Percentiles rank a stretch among this genome's conserved stretches.
Conservation (phyloP, 2,113 vertebrate genomes). For the Malaclemys terrapin region DNA sequence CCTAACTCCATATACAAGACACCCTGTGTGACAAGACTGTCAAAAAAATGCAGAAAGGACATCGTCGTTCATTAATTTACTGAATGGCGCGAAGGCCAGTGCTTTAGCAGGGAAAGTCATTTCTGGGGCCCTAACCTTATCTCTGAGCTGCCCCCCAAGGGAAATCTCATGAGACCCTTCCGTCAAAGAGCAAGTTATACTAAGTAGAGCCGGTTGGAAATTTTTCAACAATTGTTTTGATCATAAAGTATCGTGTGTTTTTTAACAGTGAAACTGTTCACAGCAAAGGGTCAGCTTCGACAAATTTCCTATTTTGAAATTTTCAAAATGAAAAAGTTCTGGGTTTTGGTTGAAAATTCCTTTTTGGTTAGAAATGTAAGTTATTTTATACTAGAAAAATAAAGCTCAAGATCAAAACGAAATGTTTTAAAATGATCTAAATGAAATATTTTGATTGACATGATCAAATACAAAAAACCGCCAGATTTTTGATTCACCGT, state of each 20-base stretch:
- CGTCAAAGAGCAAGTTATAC: conserved; percentile 61
- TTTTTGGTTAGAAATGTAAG: conserved; percentile 18
- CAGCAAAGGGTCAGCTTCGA: too few relatives aligned
- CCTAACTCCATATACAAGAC: not conserved
- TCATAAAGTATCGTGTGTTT: not conserved
- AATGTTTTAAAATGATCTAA: too few relatives aligned
- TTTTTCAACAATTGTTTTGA: conserved; percentile 55
- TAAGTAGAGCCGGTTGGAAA: conserved; percentile 39
- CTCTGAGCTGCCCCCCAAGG: conserved; percentile 53
- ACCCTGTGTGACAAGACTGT: not conserved
- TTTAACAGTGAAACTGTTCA: too few relatives aligned
- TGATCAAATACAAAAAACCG: not conserved
- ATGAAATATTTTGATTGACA: not conserved
- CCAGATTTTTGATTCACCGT: not conserved
- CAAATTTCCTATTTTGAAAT: too few relatives aligned
- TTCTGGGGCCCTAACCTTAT: not conserved
- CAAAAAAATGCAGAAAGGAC: not conserved
- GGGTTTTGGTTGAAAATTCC: too few relatives aligned
- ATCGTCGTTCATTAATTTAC: not conserved
- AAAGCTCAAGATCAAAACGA: too few relatives aligned
- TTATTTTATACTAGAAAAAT: not conserved
- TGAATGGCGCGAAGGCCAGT: not conserved
- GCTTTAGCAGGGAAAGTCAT: not conserved
- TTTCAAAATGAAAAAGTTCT: too few relatives aligned
- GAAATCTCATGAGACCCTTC: conserved; percentile 12